Percentiles rank a stretch among this genome's conserved stretches.
Evolutionary conservation across 2,797 vertebrate genomes (phyloP).

Genomic region (Margarornis squamiger): DNA sequence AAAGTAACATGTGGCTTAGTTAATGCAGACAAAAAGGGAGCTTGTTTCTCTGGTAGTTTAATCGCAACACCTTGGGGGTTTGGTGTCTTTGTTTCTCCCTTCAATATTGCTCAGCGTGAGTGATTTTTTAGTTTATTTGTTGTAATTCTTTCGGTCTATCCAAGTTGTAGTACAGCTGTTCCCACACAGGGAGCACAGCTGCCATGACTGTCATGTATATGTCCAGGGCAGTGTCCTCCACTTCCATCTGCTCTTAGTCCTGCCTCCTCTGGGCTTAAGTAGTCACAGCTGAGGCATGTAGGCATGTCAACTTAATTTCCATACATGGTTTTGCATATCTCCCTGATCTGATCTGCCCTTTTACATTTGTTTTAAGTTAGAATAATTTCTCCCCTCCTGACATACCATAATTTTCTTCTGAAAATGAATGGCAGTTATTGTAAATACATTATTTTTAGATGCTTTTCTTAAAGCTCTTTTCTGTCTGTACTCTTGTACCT

Average conservation of each 20-base stretch:
- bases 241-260: not conserved
- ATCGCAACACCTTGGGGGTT: conserved; percentile 24
- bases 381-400: not conserved
- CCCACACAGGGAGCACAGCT: not conserved
- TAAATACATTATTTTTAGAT: conserved; percentile 27
- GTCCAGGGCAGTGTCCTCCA: not conserved
- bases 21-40: not conserved
- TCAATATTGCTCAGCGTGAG: not conserved
- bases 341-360: conserved; percentile 16
- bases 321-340: not conserved
- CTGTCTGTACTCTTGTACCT: not conserved
- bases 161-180: not conserved
- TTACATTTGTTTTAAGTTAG: conserved; percentile 35
- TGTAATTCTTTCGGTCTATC: not conserved
- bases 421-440: conserved; percentile 27
- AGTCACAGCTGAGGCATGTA: not conserved
- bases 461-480: conserved; percentile 21
- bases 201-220: not conserved
- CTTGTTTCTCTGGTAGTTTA: conserved; percentile 11
- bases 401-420: conserved; percentile 17
- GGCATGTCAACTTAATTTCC: not conserved
- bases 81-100: conserved; percentile 2
- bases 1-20: not conserved
- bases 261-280: not conserved
- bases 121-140: not conserved